These are phyloP conservation scores for Eupsittula cactorum DNA, from an alignment of 2,113 vertebrate genomes.

Conservation along the genomic window DNA sequence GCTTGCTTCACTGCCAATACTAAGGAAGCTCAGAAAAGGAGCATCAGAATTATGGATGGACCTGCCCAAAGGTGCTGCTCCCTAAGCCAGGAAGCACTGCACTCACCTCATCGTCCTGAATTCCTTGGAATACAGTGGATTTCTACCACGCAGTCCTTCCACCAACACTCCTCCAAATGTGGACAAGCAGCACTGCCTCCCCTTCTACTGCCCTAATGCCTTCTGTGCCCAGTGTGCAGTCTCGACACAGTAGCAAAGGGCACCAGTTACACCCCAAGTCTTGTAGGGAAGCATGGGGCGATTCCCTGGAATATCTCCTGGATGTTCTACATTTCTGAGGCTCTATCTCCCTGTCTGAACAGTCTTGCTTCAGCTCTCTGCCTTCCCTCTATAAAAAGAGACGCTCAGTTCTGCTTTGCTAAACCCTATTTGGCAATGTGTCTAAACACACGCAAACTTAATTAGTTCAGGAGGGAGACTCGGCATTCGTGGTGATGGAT, in stretches of 20 bases:
- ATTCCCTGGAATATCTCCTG: background rate
- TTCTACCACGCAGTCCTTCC: background rate
- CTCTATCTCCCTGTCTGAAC: background rate
- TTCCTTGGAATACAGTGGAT: background rate
- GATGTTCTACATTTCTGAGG: background rate
- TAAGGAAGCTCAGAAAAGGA: background rate
- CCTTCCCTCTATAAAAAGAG: slow-evolving; percentile 75
- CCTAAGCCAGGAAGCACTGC: background rate
- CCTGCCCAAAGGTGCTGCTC: background rate
- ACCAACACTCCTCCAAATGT: background rate
- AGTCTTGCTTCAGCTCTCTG: slow-evolving; percentile 26
- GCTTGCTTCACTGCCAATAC: background rate
- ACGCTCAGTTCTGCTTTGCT: slow-evolving; percentile 84
- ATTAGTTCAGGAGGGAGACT: slow-evolving; percentile 80
- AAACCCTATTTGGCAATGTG: slow-evolving; percentile 84
- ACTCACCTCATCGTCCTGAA: background rate
- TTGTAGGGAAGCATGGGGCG: background rate
- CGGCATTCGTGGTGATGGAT: slow-evolving; percentile 77
- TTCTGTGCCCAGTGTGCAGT: background rate
- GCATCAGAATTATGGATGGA: background rate
- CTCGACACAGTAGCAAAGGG: background rate
- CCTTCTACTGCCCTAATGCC: background rate
- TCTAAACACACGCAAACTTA: slow-evolving; percentile 83
- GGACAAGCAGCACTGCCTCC: background rate
- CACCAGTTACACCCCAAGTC: background rate